Evolutionary conservation across 2,888 invertebrate species (phyloP), one percentile per base, ranked within the genome.

Genomic region (Cremastinae sp.): DNA sequence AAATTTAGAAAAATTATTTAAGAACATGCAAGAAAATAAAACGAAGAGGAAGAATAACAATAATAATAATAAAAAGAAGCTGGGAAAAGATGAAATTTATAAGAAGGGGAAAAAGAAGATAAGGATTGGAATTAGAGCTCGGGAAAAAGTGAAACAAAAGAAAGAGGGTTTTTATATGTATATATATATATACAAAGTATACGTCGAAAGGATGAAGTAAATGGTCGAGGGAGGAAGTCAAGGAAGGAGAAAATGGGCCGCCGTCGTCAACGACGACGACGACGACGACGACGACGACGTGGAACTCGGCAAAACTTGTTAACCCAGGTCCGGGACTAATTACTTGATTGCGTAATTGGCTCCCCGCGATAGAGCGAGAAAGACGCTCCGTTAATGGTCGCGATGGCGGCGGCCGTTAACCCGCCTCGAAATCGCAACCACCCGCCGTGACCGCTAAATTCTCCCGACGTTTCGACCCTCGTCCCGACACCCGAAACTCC

Each of bases 321-420:
- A 86, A 77, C 86, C 83, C 75, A 85, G 86, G 85, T 88, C 86
- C 84, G 86, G 85, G 86, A 85, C 85, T 88, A 88, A 88, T 88
- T 88, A 88, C 86, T 88, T 86, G 88, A 88, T 88, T 88, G 84
- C 85, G 85, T 88, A 88, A 88, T 88, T 88, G 86, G 86, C 82
- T 81, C 82, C 81, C 86, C 84, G 82, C 78, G 72, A 75, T 36
- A 75, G 49, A 66, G 51, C 49, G 64, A 62, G 9, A 49, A 9
- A 36, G 62, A 62, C 16, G 53, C 53, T 65, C 53, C 49, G 51
- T 64, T 59, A 66, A 54, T 49, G 59, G 36, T 62, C 36, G 71
- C 53, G 59, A 71, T 71, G 75, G 75, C 66, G 59, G 43, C 59
- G 71, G 62, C 62, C 71, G 66, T 75, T 75, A 75, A 75, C 71